These are phyloP conservation scores for Monochamus saltuarius DNA, from an alignment of 1,140 invertebrate genomes.

Conservation along the genomic window DNA sequence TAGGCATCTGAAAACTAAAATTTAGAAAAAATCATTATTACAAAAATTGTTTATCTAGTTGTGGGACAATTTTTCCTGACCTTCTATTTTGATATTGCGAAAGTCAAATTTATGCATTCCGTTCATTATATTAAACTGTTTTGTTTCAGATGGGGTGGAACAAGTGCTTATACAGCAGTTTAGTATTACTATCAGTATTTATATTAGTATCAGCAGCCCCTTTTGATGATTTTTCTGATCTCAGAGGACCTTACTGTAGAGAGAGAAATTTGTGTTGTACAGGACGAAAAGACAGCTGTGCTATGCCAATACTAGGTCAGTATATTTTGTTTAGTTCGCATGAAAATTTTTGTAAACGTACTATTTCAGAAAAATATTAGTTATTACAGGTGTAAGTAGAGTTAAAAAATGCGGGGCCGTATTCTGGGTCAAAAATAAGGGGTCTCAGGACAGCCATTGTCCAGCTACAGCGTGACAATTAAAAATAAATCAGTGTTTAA, in stretches of 20 bases:
- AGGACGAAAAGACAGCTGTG: constrained; percentile 72
- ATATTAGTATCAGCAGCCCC: constrained; percentile 14
- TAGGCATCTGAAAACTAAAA: too few species aligned
- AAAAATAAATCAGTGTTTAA: too few species aligned
- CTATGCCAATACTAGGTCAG: constrained; percentile 66
- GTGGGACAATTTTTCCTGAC: too few species aligned
- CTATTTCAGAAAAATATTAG: neutral
- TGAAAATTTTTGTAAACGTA: too few species aligned
- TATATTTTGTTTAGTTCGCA: constrained; percentile 1
- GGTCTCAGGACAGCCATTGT: too few species aligned
- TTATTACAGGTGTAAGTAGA: neutral
- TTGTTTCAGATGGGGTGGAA: constrained; percentile 21
- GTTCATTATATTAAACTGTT: neutral
- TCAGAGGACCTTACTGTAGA: constrained; percentile 43
- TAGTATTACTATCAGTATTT: constrained; percentile 5
- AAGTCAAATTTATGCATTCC: too few species aligned
- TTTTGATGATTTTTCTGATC: constrained; percentile 34
- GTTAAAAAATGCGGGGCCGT: neutral
- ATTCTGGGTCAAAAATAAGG: neutral
- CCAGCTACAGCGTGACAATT: too few species aligned
- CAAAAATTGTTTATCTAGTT: too few species aligned
- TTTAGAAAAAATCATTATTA: too few species aligned
- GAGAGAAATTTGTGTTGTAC: constrained; percentile 61
- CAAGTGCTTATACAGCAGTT: neutral
- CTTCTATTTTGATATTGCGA: too few species aligned